Conservation (phyloP, 1,140 invertebrate species). For the Glomeris maerens region DNA sequence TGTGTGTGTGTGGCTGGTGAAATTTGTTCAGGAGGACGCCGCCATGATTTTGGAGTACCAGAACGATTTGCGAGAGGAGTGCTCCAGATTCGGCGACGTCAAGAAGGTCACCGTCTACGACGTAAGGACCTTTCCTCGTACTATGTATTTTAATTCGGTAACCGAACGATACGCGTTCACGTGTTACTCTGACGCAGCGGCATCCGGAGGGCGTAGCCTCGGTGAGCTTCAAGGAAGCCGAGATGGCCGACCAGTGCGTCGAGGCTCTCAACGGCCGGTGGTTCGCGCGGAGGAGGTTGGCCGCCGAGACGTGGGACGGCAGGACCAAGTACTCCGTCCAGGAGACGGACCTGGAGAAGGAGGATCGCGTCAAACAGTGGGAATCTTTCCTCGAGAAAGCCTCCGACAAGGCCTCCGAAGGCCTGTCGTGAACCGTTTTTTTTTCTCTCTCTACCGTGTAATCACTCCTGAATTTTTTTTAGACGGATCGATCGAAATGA, state of each 20-base stretch:
- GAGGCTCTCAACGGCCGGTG: slow-evolving; percentile 77
- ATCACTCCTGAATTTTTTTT: no score
- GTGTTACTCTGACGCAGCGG: no score
- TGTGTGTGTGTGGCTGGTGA: no score
- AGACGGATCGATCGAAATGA: no score
- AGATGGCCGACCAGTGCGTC: slow-evolving; percentile 81
- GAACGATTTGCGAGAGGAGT: slow-evolving; percentile 77
- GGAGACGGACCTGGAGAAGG: slow-evolving; percentile 78
- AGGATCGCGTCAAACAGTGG: slow-evolving; percentile 72
- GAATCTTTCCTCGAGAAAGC: slow-evolving; percentile 55
- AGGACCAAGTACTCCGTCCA: slow-evolving; percentile 81
- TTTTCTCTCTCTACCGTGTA: no score
- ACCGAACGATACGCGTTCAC: no score
- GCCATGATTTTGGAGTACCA: slow-evolving; percentile 78
- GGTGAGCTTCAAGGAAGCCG: slow-evolving; percentile 74
- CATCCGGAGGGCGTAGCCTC: slow-evolving; percentile 89
- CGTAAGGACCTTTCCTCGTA: slow-evolving; percentile 43
- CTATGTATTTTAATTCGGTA: no score
- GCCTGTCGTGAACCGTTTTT: no score
- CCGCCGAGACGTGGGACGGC: slow-evolving; percentile 86
- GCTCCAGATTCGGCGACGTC: slow-evolving; percentile 79
- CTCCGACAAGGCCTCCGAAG: no score
- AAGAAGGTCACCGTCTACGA: slow-evolving; percentile 87
- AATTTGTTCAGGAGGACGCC: slow-evolving; percentile 54
- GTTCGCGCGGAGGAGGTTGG: slow-evolving; percentile 71